Evolutionary conservation across 2,113 vertebrate genomes (phyloP), one percentile per base, ranked within the genome.

Genomic region (Cisticola juncidis): DNA sequence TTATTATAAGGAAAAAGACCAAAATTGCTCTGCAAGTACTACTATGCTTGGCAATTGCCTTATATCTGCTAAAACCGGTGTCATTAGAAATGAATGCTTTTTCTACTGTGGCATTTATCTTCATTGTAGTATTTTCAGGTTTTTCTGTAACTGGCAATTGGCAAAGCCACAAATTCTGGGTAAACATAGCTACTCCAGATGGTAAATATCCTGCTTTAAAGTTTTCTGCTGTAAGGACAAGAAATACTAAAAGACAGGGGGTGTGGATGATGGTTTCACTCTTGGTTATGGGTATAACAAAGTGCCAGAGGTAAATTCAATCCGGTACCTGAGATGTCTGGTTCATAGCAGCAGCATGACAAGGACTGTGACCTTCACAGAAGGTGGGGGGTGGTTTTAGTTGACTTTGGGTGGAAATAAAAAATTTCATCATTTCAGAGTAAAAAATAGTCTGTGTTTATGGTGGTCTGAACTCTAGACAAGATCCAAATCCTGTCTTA

Each of bases 141-240:
- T 88, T 81, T 86, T 81, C 61, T 86, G 11, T 74, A 88, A 60
- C 58, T 83, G 76, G 31, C 76, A 86, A 45, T 74, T 86, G 90
- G 36, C 80, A 92, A 77, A 88, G 80, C 42, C 64, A 86, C 88
- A 86, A 81, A 95, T 65, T 70, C 60, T 68, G 33, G 83, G 56
- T 71, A 92, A 95, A 92, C 58, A 62, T 29, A 92, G 51, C 40
- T 81, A 68, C 36, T 78, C 36, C 56, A 84, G 51, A 66, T 78
- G 56, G 60, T 71, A 90, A 64, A 88, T 88, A 92, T 50, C 80
- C 81, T 80, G 51, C 65, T 96, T 94, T 74, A 64, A 93, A 74
- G 60, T 47, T 83, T 83, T 31, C 74, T 91, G 47, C 69, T 88
- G 20, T 78, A 93, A 90, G 85, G 79, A 81, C 44, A 53, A 89